phyloP scores from a whole-genome alignment of 2,113 vertebrate genomes.

The Choloepus hoffmanni region DNA sequence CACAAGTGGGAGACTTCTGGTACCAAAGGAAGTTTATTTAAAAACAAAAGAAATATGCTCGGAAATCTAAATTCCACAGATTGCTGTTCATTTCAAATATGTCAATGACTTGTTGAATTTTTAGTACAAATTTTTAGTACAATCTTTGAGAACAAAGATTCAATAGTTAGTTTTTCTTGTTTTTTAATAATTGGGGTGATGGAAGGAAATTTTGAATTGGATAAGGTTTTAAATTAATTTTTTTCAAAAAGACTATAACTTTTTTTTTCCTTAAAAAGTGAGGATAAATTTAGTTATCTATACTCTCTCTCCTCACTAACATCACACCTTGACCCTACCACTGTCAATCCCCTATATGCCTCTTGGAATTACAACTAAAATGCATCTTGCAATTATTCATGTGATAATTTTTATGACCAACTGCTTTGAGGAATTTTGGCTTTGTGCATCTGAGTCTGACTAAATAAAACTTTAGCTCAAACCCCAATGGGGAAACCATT shows the following conservation, averaged over 20 bases:
- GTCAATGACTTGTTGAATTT: not conserved
- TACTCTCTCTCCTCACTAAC: not conserved
- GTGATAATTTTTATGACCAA: not conserved
- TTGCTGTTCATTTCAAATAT: not conserved
- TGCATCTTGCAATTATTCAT: not conserved
- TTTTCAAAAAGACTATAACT: slow-evolving; percentile 61
- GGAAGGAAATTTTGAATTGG: slow-evolving; percentile 80
- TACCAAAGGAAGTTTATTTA: not conserved
- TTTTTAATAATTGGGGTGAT: slow-evolving; percentile 79
- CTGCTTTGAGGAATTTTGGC: not conserved
- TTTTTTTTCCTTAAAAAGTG: not conserved
- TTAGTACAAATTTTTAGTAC: not conserved
- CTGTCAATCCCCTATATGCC: not conserved
- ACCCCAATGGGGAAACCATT: not conserved
- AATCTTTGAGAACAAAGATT: slow-evolving; percentile 80
- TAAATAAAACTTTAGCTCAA: not conserved
- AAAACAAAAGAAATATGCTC: not conserved
- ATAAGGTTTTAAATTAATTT: slow-evolving; percentile 74
- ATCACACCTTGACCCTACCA: not conserved
- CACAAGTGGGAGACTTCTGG: not conserved
- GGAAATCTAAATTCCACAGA: not conserved
- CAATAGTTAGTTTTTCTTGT: slow-evolving; percentile 77
- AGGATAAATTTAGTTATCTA: not conserved
- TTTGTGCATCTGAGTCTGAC: not conserved
- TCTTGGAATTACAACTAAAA: not conserved